These are phyloP conservation scores for Chamaea fasciata DNA, from an alignment of 2,113 vertebrate genomes.

Conservation along the genomic window DNA sequence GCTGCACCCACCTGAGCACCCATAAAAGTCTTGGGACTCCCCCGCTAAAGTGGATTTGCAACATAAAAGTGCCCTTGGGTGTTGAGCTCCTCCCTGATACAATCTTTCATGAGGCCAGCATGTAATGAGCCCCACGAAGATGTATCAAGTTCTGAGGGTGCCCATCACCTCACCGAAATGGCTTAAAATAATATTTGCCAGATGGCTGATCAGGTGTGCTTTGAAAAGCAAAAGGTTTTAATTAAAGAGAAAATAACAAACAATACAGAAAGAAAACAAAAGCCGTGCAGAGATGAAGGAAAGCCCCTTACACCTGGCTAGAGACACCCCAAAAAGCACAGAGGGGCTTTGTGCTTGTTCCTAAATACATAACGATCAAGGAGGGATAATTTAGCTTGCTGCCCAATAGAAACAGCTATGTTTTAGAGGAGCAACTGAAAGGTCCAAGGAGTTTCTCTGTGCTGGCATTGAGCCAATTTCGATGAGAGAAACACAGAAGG, in stretches of 20 bases:
- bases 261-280: too few species aligned
- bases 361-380: background rate
- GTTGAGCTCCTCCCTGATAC: background rate
- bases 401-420: background rate
- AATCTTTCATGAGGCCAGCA: background rate
- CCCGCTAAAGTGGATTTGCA: background rate
- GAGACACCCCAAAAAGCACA: background rate
- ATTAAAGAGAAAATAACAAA: too few species aligned
- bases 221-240: too few species aligned
- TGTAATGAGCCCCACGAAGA: background rate
- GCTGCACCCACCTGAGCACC: background rate
- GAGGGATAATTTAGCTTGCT: background rate
- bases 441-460: background rate
- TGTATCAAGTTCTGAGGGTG: background rate
- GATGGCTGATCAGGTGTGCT: background rate
- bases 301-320: background rate
- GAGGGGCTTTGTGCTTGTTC: background rate
- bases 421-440: too few species aligned
- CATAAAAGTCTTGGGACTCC: background rate
- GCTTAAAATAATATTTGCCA: background rate
- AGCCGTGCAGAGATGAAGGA: background rate
- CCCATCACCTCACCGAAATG: background rate
- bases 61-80: background rate
- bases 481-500: background rate
- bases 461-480: background rate